phyloP scores from a whole-genome alignment of 2,113 vertebrate species.

The Macaca nemestrina region DNA sequence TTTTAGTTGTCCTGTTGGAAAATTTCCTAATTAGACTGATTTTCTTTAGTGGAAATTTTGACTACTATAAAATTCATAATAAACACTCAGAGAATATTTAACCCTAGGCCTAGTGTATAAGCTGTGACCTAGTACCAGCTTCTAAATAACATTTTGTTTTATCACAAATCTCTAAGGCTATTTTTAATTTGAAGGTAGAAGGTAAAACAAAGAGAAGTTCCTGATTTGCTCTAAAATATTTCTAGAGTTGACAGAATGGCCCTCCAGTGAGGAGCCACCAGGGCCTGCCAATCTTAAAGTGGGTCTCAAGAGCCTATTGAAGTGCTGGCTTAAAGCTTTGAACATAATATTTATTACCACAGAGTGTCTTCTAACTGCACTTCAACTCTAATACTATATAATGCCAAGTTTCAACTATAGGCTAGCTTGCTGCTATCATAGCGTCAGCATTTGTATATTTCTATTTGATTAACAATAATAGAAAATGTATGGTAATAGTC shows the following conservation, averaged over 20 bases:
- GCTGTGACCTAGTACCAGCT: background rate
- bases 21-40: conserved; percentile 35
- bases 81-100: conserved; percentile 46
- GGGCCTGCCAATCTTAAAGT: background rate
- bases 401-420: background rate
- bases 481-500: background rate
- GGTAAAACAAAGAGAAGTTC: conserved; percentile 49
- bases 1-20: conserved; percentile 29
- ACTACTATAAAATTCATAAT: conserved; percentile 2
- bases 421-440: background rate
- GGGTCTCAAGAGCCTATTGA: conserved; percentile 40
- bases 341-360: conserved; percentile 58
- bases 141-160: conserved; percentile 50
- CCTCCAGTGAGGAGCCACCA: conserved; percentile 30
- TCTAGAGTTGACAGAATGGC: conserved; percentile 45
- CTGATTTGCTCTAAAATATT: conserved; percentile 49
- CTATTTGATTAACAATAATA: background rate
- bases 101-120: conserved; percentile 38
- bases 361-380: conserved; percentile 45
- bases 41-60: conserved; percentile 36
- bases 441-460: conserved; percentile 12
- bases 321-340: conserved; percentile 31
- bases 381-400: conserved; percentile 40
- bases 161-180: conserved; percentile 30
- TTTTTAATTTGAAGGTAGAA: conserved; percentile 50